phyloP scores from a whole-genome alignment of 2,888 invertebrate species.

The Cosmopolites sordidus region DNA sequence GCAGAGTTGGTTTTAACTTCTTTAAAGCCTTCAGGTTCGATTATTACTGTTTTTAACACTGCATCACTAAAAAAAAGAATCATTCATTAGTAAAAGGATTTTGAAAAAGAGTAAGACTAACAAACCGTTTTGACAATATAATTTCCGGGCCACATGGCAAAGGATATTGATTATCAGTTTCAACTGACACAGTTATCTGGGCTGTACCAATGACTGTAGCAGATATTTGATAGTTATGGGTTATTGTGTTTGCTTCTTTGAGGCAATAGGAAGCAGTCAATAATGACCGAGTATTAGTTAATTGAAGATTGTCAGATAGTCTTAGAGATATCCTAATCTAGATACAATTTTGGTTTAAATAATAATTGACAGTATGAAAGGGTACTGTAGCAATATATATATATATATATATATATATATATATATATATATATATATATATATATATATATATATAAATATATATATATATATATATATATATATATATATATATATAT shows the following conservation, averaged over 20 bases:
- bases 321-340: conserved; percentile 40
- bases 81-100: no score
- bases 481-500: no score
- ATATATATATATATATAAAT: no score
- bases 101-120: not conserved
- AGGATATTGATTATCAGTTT: conserved; percentile 48
- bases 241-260: conserved; percentile 37
- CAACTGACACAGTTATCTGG: conserved; percentile 53
- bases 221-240: conserved; percentile 40
- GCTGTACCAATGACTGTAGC: conserved; percentile 40
- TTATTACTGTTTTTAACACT: conserved; percentile 57
- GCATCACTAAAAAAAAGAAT: conserved; percentile 51
- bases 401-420: no score
- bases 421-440: no score
- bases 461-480: no score
- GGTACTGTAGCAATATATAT: not conserved
- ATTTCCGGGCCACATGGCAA: conserved; percentile 51
- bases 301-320: conserved; percentile 36
- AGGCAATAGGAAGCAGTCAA: conserved; percentile 40
- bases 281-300: conserved; percentile 33
- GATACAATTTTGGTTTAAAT: no score
- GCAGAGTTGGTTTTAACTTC: conserved; percentile 61
- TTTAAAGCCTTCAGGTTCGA: conserved; percentile 70
- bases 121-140: conserved; percentile 48
- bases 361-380: no score